Evolutionary conservation across 2,113 vertebrate genomes (phyloP).

Genomic region (Cromileptes altivelis): DNA sequence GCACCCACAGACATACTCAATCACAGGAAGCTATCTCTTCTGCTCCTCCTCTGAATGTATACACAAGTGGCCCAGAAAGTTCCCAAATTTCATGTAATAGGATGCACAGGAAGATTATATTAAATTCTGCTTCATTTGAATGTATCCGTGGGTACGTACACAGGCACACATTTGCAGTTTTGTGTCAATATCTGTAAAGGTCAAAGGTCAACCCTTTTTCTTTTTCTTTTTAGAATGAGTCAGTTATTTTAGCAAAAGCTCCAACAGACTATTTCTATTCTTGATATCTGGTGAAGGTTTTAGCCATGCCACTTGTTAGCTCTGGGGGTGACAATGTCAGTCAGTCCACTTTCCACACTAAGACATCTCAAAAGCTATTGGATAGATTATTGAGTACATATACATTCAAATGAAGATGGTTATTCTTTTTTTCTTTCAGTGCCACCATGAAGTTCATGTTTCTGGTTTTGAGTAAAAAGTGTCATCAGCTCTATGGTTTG

Average conservation of each 20-base stretch:
- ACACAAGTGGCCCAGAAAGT: background rate
- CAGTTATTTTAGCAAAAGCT: background rate
- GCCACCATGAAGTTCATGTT: background rate
- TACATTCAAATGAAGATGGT: background rate
- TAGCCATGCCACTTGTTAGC: no score
- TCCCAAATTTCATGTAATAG: background rate
- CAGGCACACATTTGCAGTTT: background rate
- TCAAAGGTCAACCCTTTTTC: background rate
- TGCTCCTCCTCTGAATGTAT: background rate
- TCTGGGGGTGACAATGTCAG: no score
- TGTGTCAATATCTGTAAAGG: background rate
- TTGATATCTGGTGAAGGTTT: no score
- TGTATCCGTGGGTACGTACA: background rate
- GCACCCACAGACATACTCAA: background rate
- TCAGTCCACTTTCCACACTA: no score
- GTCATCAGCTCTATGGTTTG: no score
- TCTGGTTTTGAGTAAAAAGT: background rate
- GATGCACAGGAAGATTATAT: slow-evolving; percentile 5
- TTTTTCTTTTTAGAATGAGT: background rate
- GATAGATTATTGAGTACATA: no score
- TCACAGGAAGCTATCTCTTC: slow-evolving; percentile 1
- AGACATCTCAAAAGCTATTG: no score
- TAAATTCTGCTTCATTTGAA: slow-evolving; percentile 6
- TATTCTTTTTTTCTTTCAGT: background rate
- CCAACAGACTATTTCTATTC: background rate